Evolutionary conservation across 1,140 invertebrate genomes (phyloP), one percentile per base, ranked within the genome.

Genomic region (Drosophila sucinea): DNA sequence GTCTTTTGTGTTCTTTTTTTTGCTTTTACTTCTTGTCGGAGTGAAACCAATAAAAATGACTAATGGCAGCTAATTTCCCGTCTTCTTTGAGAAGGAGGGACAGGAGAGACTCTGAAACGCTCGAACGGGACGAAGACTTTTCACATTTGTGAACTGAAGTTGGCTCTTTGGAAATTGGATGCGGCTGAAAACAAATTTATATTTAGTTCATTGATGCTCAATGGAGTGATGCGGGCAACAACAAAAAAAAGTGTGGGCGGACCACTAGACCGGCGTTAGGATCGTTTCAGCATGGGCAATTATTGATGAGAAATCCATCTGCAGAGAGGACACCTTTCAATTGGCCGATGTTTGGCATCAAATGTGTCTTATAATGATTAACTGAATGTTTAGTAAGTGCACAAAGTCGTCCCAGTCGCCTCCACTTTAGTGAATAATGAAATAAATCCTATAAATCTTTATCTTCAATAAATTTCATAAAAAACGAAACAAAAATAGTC

Each of bases 21-120:
- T 61, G 79, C 76, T 33, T 57, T 56, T 33, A 17, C 5, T 23
- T 35, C 7, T 35, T 69, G 73, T 71, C 80, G 73, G 60, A 89
- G 80, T 85, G 80, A 89, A 89, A 89, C 89, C 84, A 89, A 89
- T 89, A 89, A 89, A 89, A 89, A 89, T 89, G 84, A 89, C 84
- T 89, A 89, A 89, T 89, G 84, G 84, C 84, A 89, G 69, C 84
- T 89, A 89, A 89, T 89, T 89, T 89, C 84, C 84, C 84, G 84
- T 86, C 79, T 51, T 51, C 44, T 10, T 51, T 27, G 67, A 79
- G 75, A 62, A 32, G 41, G 56, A 67, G 71, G 40, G 55, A 57
- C 33, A 60, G 70, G 25, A 30, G 32, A 65, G 64, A 61, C 25
- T 17, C 17, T 17, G 17, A 17, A 17, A 17, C 17, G 17, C 17